These are phyloP conservation scores for Meloidogyne exigua DNA, from an alignment of 1,140 invertebrate species.

Conservation along the genomic window DNA sequence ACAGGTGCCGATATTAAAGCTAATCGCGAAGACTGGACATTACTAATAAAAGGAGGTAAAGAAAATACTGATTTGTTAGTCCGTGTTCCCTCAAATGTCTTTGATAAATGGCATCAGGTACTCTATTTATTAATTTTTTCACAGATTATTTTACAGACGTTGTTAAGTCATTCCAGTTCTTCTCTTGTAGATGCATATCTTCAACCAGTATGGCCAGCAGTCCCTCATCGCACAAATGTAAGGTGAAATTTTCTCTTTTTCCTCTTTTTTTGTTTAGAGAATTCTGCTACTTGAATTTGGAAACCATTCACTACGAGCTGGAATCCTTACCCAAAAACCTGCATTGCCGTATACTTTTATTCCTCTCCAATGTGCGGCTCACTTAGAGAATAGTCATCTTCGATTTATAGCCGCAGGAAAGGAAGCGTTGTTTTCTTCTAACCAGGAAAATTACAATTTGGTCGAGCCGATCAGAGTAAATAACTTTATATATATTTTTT, in stretches of 20 bases:
- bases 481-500: not conserved
- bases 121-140: no score
- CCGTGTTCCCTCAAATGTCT: conserved; percentile 55
- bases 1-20: conserved; percentile 58
- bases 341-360: conserved; percentile 70
- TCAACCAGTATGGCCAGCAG: conserved; percentile 64
- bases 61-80: conserved; percentile 57
- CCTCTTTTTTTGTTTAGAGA: conserved; percentile 54
- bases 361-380: conserved; percentile 68
- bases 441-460: conserved; percentile 6
- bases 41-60: conserved; percentile 52
- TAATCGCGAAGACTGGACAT: conserved; percentile 54
- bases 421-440: not conserved
- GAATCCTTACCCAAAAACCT: conserved; percentile 68
- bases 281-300: conserved; percentile 70
- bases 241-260: conserved; percentile 18
- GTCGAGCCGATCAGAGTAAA: conserved; percentile 3
- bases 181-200: conserved; percentile 68
- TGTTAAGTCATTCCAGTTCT: conserved; percentile 68
- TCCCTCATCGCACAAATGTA: conserved; percentile 65
- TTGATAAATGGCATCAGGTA: conserved; percentile 66
- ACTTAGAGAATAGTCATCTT: conserved; percentile 52
- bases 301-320: conserved; percentile 69
- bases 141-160: conserved; percentile 50
- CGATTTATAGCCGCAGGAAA: conserved; percentile 65